phyloP scores from a whole-genome alignment of 2,113 vertebrate species.

The Clupea harengus region DNA sequence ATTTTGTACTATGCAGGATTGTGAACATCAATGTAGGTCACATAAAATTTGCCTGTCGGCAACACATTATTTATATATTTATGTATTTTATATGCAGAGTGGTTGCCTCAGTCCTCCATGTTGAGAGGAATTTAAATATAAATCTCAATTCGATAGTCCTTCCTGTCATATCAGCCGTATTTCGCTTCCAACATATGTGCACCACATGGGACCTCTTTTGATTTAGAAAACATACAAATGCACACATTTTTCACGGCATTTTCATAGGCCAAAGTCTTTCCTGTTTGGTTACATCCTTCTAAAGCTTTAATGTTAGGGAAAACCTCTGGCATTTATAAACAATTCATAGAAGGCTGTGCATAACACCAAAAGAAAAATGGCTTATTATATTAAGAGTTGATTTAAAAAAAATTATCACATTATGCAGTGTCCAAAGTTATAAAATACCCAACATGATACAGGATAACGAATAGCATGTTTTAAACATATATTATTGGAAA shows the following conservation, averaged over 20 bases:
- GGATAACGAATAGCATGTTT: neutral
- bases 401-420: neutral
- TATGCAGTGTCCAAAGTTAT: neutral
- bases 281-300: neutral
- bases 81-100: neutral
- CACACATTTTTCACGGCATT: neutral
- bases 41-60: neutral
- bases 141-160: neutral
- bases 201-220: neutral
- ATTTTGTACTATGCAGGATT: neutral
- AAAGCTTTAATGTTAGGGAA: neutral
- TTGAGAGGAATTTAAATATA: neutral
- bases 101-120: neutral
- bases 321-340: neutral
- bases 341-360: neutral
- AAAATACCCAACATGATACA: neutral
- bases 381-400: neutral
- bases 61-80: neutral
- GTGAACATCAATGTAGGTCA: constrained; percentile 1
- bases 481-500: neutral
- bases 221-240: neutral
- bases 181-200: constrained; percentile 11
- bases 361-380: neutral
- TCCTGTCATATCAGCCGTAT: neutral
- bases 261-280: neutral